These are phyloP conservation scores for Lacanobia wlatinum DNA, from an alignment of 2,888 invertebrate species.

Conservation along the genomic window DNA sequence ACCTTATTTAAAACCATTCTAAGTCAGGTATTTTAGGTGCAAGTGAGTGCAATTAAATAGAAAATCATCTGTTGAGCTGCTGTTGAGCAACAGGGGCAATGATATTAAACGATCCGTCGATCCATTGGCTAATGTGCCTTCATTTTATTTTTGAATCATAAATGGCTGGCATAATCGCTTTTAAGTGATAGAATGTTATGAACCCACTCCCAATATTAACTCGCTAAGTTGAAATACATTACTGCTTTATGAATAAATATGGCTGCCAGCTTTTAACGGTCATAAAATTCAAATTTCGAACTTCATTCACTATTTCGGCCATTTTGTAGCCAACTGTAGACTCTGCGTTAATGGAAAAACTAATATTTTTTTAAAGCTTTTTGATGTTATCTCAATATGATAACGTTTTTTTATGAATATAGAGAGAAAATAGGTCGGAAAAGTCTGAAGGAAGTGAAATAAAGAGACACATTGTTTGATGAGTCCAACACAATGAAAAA, in stretches of 20 bases:
- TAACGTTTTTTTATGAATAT: neutral
- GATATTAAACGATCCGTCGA: neutral
- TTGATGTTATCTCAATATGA: slow-evolving; percentile 32
- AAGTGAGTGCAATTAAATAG: too few relatives aligned
- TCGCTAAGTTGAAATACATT: slow-evolving; percentile 56
- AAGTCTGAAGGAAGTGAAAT: neutral
- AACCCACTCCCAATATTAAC: slow-evolving; percentile 47
- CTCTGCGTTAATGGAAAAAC: slow-evolving; percentile 37
- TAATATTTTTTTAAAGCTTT: slow-evolving; percentile 52
- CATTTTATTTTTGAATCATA: slow-evolving; percentile 35
- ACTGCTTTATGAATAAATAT: slow-evolving; percentile 58
- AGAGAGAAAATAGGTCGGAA: neutral
- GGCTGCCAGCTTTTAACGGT: slow-evolving; percentile 51
- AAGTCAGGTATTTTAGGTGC: too few relatives aligned
- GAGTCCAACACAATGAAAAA: neutral
- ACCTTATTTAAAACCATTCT: too few relatives aligned
- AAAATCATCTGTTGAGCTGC: neutral
- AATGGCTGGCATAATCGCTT: slow-evolving; percentile 29
- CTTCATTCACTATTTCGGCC: slow-evolving; percentile 45
- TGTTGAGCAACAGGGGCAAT: neutral
- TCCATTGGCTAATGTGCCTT: slow-evolving; percentile 10
- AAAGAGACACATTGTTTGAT: neutral
- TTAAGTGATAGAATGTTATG: slow-evolving; percentile 34
- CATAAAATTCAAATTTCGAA: slow-evolving; percentile 53
- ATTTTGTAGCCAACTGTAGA: slow-evolving; percentile 40